Evolutionary conservation across 2,797 vertebrate species (phyloP).

Genomic region (Tamandua tetradactyla): DNA sequence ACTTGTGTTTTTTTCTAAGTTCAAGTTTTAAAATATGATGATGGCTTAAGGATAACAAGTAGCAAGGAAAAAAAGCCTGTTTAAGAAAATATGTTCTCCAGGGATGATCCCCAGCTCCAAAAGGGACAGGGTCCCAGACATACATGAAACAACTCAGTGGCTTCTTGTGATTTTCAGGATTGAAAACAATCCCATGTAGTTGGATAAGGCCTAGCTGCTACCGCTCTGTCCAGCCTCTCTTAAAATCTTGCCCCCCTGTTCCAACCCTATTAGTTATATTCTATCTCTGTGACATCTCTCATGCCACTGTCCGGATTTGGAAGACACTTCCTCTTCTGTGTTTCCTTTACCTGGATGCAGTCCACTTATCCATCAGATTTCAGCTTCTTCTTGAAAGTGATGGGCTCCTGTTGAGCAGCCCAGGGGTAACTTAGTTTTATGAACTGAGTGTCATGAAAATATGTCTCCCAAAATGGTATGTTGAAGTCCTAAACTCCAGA

Average conservation of each 20-base stretch:
- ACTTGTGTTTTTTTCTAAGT: slow-evolving; percentile 19
- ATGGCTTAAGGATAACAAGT: not conserved
- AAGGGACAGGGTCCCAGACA: not conserved
- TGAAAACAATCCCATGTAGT: not conserved
- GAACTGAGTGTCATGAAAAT: too few species aligned
- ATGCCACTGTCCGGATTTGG: not conserved
- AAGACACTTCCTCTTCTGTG: not conserved
- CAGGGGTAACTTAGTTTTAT: not conserved
- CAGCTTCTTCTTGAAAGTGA: not conserved
- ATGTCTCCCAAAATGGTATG: too few species aligned
- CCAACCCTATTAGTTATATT: not conserved
- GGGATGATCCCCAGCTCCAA: not conserved
- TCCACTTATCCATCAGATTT: not conserved
- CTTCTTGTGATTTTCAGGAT: not conserved
- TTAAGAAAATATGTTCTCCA: not conserved
- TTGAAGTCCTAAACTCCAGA: too few species aligned
- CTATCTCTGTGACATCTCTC: not conserved
- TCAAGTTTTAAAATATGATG: not conserved
- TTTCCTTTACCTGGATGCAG: not conserved
- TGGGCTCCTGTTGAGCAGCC: not conserved
- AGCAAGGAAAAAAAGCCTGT: not conserved
- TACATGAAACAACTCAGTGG: not conserved
- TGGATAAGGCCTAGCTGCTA: too few species aligned
- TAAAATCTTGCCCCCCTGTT: not conserved
- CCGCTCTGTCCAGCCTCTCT: not conserved